phyloP scores from a whole-genome alignment of 2,113 vertebrate genomes.

The Trematocara marginatum region DNA sequence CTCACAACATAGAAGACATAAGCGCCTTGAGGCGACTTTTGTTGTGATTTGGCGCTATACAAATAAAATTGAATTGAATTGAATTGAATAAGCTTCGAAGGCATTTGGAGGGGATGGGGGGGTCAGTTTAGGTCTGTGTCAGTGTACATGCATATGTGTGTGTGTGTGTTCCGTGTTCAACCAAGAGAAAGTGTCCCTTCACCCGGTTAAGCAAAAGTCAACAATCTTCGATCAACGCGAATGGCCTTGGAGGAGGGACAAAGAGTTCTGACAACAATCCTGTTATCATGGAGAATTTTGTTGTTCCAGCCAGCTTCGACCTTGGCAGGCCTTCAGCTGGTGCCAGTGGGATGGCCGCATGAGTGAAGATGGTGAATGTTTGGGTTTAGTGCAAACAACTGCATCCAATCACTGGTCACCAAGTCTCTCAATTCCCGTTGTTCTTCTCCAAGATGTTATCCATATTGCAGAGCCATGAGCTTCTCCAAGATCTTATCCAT shows the following conservation, averaged over 20 bases:
- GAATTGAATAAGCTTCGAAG: neutral
- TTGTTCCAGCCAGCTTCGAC: neutral
- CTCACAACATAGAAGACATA: neutral
- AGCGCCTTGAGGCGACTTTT: too few species aligned
- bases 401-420: neutral
- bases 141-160: fast-evolving
- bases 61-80: too few species aligned
- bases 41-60: too few species aligned
- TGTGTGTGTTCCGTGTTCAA: neutral
- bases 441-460: neutral
- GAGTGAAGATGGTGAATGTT: neutral
- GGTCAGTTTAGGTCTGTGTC: neutral
- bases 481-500: neutral
- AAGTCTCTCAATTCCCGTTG: neutral
- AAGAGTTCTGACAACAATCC: neutral
- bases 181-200: neutral
- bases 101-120: fast-evolving
- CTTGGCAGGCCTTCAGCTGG: neutral
- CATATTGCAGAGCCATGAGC: too few species aligned
- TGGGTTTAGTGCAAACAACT: fast-evolving
- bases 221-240: fast-evolving
- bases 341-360: neutral
- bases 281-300: neutral
- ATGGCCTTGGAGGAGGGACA: neutral
- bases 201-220: neutral